Conservation (phyloP, 2,113 vertebrate genomes). For the Brachirus orientalis region DNA sequence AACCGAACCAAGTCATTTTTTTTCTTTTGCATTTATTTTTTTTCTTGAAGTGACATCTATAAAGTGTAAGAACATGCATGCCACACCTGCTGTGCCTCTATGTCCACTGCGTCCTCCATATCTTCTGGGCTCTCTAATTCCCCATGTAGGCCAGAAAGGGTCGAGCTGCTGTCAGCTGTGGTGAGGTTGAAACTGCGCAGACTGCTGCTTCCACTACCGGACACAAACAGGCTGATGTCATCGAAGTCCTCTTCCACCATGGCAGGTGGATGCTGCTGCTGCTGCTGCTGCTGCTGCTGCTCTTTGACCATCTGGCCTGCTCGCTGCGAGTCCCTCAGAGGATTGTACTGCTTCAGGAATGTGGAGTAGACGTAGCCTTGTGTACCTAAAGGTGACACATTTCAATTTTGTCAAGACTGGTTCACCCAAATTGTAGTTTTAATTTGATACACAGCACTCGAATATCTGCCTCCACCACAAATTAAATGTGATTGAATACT, state of each 20-base stretch:
- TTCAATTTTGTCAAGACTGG: conserved; percentile 12
- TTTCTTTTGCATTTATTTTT: neutral
- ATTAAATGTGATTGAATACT: no score
- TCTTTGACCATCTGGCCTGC: conserved; percentile 39
- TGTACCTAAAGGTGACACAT: conserved; percentile 71
- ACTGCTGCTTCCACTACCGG: conserved; percentile 81
- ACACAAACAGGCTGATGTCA: conserved; percentile 93
- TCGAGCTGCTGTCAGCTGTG: conserved; percentile 79
- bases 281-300: conserved; percentile 57
- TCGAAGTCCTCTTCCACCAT: conserved; percentile 88
- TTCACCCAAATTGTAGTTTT: neutral
- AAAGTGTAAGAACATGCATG: neutral
- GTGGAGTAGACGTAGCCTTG: conserved; percentile 95
- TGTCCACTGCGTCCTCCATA: conserved; percentile 54
- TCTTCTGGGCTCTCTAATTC: conserved; percentile 72
- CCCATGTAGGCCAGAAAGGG: conserved; percentile 79
- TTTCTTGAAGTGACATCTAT: neutral
- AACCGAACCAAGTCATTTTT: neutral
- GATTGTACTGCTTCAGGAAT: conserved; percentile 94
- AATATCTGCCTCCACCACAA: no score
- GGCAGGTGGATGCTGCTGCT: conserved; percentile 12
- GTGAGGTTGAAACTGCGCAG: conserved; percentile 74
- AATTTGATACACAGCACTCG: neutral
- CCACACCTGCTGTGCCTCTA: conserved; percentile 85
- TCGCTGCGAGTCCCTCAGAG: conserved; percentile 81